These are phyloP conservation scores for Pyrocoelia pectoralis DNA, from an alignment of 2,888 invertebrate genomes.

Conservation along the genomic window DNA sequence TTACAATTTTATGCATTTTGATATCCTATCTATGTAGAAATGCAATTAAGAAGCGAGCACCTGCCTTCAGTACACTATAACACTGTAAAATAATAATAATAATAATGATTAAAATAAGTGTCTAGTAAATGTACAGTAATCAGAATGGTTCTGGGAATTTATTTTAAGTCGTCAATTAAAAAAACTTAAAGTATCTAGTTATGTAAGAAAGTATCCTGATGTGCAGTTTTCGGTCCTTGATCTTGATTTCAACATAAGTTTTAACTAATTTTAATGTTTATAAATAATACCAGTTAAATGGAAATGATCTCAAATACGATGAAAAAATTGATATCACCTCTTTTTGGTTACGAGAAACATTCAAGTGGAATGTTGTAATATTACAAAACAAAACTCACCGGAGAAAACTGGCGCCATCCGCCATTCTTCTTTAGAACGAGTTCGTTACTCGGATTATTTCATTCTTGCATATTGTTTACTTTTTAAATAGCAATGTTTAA, in stretches of 20 bases:
- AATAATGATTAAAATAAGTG: too few relatives aligned
- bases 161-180: not conserved
- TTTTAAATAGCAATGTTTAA: constrained; percentile 18
- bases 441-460: constrained; percentile 32
- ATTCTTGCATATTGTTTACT: constrained; percentile 28
- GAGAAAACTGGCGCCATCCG: constrained; percentile 28
- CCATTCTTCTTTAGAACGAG: constrained; percentile 22
- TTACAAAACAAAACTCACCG: constrained; percentile 27
- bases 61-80: too few relatives aligned
- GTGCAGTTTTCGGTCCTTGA: constrained; percentile 8
- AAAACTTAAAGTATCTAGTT: not conserved
- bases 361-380: constrained; percentile 25
- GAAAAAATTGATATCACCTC: constrained; percentile 24
- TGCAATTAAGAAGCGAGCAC: too few relatives aligned
- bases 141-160: not conserved
- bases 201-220: too few relatives aligned
- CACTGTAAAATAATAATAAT: too few relatives aligned
- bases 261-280: constrained; percentile 2
- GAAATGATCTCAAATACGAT: constrained; percentile 31
- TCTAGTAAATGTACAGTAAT: too few relatives aligned
- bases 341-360: constrained; percentile 24
- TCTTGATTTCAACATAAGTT: constrained; percentile 5
- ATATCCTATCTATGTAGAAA: too few relatives aligned
- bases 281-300: constrained; percentile 20
- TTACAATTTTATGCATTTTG: too few relatives aligned